Percentiles rank a stretch among this genome's conserved stretches.
These are phyloP conservation scores for Malurus elegans DNA, from an alignment of 2,113 vertebrate species.

Conservation along the genomic window DNA sequence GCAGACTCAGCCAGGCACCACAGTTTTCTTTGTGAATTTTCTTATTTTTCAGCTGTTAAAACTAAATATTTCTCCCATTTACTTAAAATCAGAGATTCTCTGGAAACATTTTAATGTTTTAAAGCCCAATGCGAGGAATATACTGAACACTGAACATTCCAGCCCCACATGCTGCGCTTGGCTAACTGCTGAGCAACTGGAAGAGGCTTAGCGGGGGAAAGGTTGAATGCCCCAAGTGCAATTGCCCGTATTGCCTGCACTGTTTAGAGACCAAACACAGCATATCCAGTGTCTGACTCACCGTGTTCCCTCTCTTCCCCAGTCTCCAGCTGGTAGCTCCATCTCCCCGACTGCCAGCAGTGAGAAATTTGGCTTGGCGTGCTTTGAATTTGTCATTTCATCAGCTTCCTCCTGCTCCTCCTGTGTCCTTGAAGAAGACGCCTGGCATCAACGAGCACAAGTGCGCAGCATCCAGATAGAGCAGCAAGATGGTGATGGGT, in stretches of 20 bases:
- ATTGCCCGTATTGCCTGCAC: not conserved
- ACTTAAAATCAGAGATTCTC: not conserved
- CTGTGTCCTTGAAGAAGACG: not conserved
- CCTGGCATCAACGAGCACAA: not conserved
- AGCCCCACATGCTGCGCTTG: fast-evolving
- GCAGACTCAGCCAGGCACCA: not conserved
- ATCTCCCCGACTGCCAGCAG: not conserved
- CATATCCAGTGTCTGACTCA: not conserved
- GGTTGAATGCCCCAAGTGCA: not conserved
- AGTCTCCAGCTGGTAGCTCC: not conserved
- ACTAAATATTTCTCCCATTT: not conserved
- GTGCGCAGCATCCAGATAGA: not conserved
- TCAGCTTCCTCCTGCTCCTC: not conserved
- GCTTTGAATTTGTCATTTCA: not conserved
- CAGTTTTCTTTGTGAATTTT: not conserved
- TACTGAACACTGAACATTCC: not conserved
- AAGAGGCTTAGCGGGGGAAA: not conserved
- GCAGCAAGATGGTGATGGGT: not conserved
- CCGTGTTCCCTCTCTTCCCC: not conserved
- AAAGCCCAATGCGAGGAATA: fast-evolving
- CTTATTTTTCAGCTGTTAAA: not conserved
- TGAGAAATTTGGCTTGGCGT: not conserved
- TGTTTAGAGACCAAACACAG: slow-evolving; percentile 24
- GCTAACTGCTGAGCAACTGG: not conserved
- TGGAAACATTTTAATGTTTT: not conserved